Conservation (phyloP, 2,797 vertebrate species). For the Lycodopsis pacificus region DNA sequence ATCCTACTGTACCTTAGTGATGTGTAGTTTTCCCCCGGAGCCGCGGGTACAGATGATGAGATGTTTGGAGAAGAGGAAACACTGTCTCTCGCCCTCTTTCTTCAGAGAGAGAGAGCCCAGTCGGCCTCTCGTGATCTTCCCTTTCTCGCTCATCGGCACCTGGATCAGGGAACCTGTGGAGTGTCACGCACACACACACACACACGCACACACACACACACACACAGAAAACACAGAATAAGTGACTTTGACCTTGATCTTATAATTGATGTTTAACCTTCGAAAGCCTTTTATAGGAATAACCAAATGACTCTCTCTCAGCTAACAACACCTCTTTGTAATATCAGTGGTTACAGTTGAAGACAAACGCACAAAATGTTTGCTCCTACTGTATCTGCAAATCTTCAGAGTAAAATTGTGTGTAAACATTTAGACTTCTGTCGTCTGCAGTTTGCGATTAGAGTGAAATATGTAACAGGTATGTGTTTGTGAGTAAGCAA, state of each 20-base stretch:
- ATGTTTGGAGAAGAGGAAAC: conserved; percentile 99
- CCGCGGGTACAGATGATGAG: conserved; percentile 96
- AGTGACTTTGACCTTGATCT: not conserved
- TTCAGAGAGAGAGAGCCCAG: conserved; percentile 95
- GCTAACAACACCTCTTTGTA: not conserved
- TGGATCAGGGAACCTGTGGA: conserved; percentile 94
- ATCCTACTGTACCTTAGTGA: conserved; percentile 90
- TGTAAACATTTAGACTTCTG: not conserved
- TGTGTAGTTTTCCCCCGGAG: conserved; percentile 95
- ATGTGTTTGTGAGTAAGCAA: not conserved
- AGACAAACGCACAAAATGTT: not conserved
- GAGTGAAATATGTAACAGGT: not conserved
- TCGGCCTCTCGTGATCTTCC: conserved; percentile 93
- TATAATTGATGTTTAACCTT: not conserved
- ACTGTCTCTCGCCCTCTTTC: conserved; percentile 96
- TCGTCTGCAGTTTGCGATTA: not conserved
- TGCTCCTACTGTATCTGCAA: not conserved
- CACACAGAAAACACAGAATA: not conserved
- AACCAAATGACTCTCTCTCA: not conserved
- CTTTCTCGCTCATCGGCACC: conserved; percentile 96
- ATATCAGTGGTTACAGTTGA: not conserved
- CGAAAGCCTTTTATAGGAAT: not conserved
- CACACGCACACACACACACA: conserved; percentile 11
- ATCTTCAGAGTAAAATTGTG: not conserved
- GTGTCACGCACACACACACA: conserved; percentile 10